These are phyloP conservation scores for Psix sp. DNA, from an alignment of 1,140 invertebrate species.

Conservation along the genomic window DNA sequence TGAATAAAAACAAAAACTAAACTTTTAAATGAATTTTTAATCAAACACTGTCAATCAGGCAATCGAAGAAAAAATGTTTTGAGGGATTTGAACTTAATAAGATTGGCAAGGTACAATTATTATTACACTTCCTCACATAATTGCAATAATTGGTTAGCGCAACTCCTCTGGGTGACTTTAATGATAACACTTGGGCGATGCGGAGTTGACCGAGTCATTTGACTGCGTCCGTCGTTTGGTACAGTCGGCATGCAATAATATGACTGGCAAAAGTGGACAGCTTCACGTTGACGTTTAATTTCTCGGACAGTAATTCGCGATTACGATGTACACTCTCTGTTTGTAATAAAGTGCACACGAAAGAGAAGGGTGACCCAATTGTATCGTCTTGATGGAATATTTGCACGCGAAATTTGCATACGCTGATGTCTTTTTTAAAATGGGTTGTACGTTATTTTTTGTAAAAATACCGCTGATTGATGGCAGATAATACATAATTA, in stretches of 20 bases:
- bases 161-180: too few species aligned
- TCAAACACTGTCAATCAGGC: too few species aligned
- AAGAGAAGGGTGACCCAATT: slow-evolving; percentile 58
- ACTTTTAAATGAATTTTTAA: too few species aligned
- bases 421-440: slow-evolving; percentile 44
- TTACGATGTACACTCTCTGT: slow-evolving; percentile 42
- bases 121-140: too few species aligned
- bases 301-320: slow-evolving; percentile 48
- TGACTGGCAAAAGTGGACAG: slow-evolving; percentile 27
- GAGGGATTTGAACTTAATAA: too few species aligned
- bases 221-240: slow-evolving; percentile 2
- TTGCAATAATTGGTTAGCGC: too few species aligned
- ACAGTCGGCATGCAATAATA: slow-evolving; percentile 10
- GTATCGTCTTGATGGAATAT: slow-evolving; percentile 42
- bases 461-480: slow-evolving; percentile 2
- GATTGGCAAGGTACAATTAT: too few species aligned
- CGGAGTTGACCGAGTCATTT: slow-evolving; percentile 15
- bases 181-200: too few species aligned
- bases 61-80: too few species aligned
- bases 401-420: slow-evolving; percentile 43
- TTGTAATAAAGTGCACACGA: slow-evolving; percentile 45
- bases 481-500: slow-evolving; percentile 1
- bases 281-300: slow-evolving; percentile 48
- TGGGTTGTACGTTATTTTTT: slow-evolving; percentile 1
- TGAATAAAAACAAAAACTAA: too few species aligned